phyloP scores from a whole-genome alignment of 30 jellyfish, hydroid and myxozoan genomes.

The Aurelia sp. region DNA sequence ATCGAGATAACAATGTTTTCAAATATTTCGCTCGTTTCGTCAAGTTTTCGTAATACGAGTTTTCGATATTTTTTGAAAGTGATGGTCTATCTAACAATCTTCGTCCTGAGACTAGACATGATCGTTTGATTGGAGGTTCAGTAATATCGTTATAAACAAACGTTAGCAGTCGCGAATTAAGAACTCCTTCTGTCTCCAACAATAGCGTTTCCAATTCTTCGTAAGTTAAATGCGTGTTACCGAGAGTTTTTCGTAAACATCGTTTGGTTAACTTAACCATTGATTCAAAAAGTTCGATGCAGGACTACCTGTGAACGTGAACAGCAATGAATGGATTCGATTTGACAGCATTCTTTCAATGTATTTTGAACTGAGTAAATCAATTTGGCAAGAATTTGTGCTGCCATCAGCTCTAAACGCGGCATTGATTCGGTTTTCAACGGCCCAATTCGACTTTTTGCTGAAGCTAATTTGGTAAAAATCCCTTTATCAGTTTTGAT shows the following conservation, averaged over 20 bases:
- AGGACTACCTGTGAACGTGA: conserved; percentile 25
- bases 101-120: conserved; percentile 46
- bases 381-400: conserved; percentile 8
- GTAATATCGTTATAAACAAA: conserved; percentile 19
- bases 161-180: conserved; percentile 52
- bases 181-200: conserved; percentile 18
- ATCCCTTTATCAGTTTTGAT: neutral
- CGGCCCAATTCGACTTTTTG: conserved; percentile 26
- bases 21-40: conserved; percentile 6
- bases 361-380: conserved; percentile 7
- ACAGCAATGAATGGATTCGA: conserved; percentile 13
- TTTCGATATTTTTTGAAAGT: neutral
- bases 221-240: neutral
- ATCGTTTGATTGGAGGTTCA: conserved; percentile 47
- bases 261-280: conserved; percentile 34
- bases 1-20: conserved; percentile 15
- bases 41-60: neutral
- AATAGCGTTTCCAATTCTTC: conserved; percentile 12
- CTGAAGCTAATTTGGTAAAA: neutral
- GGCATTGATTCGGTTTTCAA: conserved; percentile 20
- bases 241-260: conserved; percentile 36
- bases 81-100: neutral
- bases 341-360: neutral
- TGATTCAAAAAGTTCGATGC: conserved; percentile 48
- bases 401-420: conserved; percentile 34